Conservation (phyloP, 2,113 vertebrate genomes). For the Neolamprologus toae region DNA sequence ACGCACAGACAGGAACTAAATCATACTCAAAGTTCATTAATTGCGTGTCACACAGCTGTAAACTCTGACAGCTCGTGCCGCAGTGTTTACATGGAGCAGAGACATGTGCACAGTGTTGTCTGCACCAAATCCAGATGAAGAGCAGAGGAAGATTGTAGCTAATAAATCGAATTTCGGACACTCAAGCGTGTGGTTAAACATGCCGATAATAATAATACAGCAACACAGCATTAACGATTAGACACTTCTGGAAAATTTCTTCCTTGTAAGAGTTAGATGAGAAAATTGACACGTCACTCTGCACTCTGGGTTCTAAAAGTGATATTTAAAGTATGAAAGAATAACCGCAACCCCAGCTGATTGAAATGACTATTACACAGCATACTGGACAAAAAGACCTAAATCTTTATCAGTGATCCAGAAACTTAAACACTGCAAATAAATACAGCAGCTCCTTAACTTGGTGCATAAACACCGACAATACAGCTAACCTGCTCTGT, state of each 20-base stretch:
- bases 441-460: not conserved
- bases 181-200: not conserved
- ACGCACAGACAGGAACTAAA: constrained; percentile 18
- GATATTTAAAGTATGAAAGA: not conserved
- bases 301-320: not conserved
- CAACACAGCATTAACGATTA: not conserved
- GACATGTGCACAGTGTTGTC: not conserved
- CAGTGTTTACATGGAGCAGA: not conserved
- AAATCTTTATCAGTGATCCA: not conserved
- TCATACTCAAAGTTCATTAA: constrained; percentile 52
- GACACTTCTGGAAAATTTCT: not conserved
- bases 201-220: not conserved
- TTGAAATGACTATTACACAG: not conserved
- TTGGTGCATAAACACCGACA: not conserved
- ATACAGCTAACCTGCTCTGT: not conserved
- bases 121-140: not conserved
- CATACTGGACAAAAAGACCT: not conserved
- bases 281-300: not conserved
- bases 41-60: not conserved
- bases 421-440: not conserved
- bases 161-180: not conserved
- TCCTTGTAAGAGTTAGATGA: not conserved
- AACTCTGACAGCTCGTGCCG: not conserved
- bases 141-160: not conserved
- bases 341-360: not conserved